These are phyloP conservation scores for Labroides dimidiatus DNA, from an alignment of 2,797 vertebrate genomes.

Conservation along the genomic window DNA sequence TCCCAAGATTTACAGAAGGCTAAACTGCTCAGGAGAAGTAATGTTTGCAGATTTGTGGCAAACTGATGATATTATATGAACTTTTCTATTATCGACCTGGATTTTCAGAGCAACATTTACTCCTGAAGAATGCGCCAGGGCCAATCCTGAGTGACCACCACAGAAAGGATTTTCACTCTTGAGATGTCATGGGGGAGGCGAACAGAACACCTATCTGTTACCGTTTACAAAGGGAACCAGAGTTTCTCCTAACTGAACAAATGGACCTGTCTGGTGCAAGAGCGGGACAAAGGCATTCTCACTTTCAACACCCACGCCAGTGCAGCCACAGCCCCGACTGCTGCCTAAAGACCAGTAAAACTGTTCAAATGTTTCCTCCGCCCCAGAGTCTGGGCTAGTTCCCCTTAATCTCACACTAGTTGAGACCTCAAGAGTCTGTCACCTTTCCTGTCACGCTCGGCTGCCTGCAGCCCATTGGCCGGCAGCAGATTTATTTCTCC, in stretches of 20 bases:
- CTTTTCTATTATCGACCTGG: conserved; percentile 4
- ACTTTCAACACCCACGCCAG: conserved; percentile 63
- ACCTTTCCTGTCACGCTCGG: conserved; percentile 82
- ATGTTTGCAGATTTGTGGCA: conserved; percentile 14
- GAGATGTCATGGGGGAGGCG: conserved; percentile 62
- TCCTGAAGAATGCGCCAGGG: conserved; percentile 13
- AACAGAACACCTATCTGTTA: conserved; percentile 78
- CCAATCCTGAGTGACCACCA: conserved; percentile 43
- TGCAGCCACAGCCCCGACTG: conserved; percentile 51
- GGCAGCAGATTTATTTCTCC: conserved; percentile 88
- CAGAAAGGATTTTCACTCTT: conserved; percentile 50
- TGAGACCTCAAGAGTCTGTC: conserved; percentile 81
- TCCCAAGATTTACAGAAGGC: neutral
- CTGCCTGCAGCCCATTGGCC: conserved; percentile 86
- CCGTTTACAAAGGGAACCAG: conserved; percentile 72
- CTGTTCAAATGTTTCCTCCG: conserved; percentile 74
- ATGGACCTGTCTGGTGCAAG: conserved; percentile 79
- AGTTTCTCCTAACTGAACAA: conserved; percentile 81
- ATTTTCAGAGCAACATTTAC: conserved; percentile 29
- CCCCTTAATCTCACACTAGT: conserved; percentile 79
- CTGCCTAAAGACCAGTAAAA: conserved; percentile 73
- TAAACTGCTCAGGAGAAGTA: neutral
- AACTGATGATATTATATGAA: neutral
- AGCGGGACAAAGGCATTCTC: conserved; percentile 71
- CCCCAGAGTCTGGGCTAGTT: conserved; percentile 68